Percentiles rank a stretch among this genome's conserved stretches.
Conservation (phyloP, 1,140 invertebrate species). For the Drosophila burlai region DNA sequence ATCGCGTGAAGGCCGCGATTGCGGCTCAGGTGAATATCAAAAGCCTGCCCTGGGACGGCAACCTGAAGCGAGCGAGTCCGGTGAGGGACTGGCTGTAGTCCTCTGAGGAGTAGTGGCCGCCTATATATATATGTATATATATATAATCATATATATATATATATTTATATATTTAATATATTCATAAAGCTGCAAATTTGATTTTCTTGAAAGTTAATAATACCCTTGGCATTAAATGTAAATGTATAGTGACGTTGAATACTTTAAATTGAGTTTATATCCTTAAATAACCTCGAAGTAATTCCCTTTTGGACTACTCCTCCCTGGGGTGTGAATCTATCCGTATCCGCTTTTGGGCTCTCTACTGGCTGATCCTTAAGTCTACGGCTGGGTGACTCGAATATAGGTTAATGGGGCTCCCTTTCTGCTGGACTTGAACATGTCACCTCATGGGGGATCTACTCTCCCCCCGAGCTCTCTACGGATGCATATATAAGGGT, state of each 20-base stretch:
- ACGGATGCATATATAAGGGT: not conserved
- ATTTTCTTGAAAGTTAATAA: not conserved
- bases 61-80: slow-evolving; percentile 57
- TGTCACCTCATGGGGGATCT: too few relatives aligned
- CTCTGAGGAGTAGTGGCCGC: not conserved
- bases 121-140: not conserved
- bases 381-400: not conserved
- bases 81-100: slow-evolving; percentile 47
- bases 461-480: not conserved
- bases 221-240: not conserved
- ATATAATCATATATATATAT: not conserved
- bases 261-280: not conserved
- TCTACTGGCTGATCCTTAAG: not conserved
- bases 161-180: not conserved
- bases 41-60: slow-evolving; percentile 63
- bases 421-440: too few relatives aligned
- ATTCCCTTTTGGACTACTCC: not conserved
- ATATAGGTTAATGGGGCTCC: too few relatives aligned
- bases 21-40: slow-evolving; percentile 53
- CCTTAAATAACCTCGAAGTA: too few relatives aligned
- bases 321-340: not conserved
- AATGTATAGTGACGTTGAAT: not conserved
- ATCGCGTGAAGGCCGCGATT: slow-evolving; percentile 56
- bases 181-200: not conserved
- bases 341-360: not conserved